These are phyloP conservation scores for Catocala sponsa DNA, from an alignment of 2,888 invertebrate genomes.

Conservation along the genomic window DNA sequence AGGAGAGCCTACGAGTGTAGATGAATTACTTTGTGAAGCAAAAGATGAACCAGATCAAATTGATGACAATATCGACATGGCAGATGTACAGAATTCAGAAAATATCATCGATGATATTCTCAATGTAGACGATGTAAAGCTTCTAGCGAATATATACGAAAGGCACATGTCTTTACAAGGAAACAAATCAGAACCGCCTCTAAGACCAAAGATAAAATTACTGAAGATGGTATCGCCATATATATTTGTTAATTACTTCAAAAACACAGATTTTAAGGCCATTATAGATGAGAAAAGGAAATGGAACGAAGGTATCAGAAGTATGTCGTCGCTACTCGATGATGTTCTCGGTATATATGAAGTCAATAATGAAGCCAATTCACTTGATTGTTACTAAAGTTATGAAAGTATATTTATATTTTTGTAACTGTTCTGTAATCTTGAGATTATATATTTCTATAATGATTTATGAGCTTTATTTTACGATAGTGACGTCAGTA, in stretches of 20 bases:
- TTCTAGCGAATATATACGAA: constrained; percentile 89
- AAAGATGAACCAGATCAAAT: constrained; percentile 56
- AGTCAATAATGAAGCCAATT: constrained; percentile 83
- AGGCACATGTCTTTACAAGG: constrained; percentile 76
- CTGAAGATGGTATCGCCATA: constrained; percentile 80
- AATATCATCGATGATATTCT: constrained; percentile 90
- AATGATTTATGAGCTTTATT: neutral
- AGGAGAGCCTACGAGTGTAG: constrained; percentile 61
- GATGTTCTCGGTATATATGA: constrained; percentile 91
- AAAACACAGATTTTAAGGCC: constrained; percentile 88
- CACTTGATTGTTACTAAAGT: constrained; percentile 91
- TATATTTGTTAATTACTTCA: constrained; percentile 88
- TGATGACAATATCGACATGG: constrained; percentile 49
- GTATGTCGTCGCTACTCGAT: constrained; percentile 91
- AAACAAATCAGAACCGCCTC: constrained; percentile 58
- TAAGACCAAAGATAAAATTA: constrained; percentile 63
- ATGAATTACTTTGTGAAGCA: constrained; percentile 62
- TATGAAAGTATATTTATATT: neutral
- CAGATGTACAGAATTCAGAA: constrained; percentile 43
- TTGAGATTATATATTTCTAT: constrained; percentile 44
- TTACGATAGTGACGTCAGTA: neutral
- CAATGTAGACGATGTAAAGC: constrained; percentile 88
- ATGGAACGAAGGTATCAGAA: constrained; percentile 91
- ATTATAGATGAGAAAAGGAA: constrained; percentile 88
- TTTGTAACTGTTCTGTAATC: constrained; percentile 14